phyloP scores from a whole-genome alignment of 2,888 invertebrate species.

The Myopa tessellatipennis region DNA sequence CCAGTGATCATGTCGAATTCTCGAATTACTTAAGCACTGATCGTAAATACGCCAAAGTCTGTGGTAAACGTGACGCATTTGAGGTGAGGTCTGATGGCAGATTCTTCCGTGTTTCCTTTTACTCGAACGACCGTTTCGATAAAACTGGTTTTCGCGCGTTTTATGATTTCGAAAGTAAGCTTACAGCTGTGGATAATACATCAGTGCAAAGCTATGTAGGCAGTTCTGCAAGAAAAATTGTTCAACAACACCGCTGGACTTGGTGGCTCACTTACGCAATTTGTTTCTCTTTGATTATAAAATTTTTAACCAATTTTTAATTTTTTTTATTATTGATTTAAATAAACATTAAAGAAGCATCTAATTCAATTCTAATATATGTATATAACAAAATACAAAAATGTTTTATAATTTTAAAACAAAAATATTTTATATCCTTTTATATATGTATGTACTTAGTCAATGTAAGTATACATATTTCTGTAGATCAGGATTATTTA shows the following conservation, averaged over 20 bases:
- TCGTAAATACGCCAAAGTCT: constrained; percentile 88
- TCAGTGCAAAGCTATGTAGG: constrained; percentile 59
- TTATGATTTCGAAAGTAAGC: constrained; percentile 84
- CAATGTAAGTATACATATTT: too few species aligned
- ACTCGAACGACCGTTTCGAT: constrained; percentile 93
- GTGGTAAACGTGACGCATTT: constrained; percentile 78
- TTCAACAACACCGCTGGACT: neutral
- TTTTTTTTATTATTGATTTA: neutral
- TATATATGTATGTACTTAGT: too few species aligned
- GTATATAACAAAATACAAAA: too few species aligned
- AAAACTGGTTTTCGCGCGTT: constrained; percentile 94
- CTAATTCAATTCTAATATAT: too few species aligned
- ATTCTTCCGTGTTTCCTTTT: constrained; percentile 94
- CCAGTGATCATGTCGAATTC: constrained; percentile 96
- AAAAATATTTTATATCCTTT: too few species aligned
- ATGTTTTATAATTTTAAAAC: too few species aligned
- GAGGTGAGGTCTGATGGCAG: constrained; percentile 88
- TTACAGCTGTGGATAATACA: constrained; percentile 56
- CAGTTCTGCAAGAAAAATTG: constrained; percentile 13
- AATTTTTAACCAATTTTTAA: neutral
- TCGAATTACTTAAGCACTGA: constrained; percentile 94
- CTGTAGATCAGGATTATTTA: too few species aligned
- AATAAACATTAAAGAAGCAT: neutral
- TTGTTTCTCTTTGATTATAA: neutral
- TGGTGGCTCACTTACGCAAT: neutral